Conservation (phyloP, 1,140 invertebrate species). For the Zelostemma sp. region DNA sequence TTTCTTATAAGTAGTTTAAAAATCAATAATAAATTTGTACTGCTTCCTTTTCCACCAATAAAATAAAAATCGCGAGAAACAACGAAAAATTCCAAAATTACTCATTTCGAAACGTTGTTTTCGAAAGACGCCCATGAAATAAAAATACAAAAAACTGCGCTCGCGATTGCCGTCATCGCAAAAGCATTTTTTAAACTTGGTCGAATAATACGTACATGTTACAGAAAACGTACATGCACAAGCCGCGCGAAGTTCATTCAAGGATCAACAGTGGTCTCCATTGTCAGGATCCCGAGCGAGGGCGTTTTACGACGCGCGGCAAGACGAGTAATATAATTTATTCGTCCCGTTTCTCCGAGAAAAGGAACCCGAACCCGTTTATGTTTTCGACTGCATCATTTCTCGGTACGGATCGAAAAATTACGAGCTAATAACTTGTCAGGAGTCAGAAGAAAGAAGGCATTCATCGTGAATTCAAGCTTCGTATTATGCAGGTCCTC, state of each 20-base stretch:
- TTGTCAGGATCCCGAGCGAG: slow-evolving; percentile 11
- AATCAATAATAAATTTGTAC: too few species aligned
- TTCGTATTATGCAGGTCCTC: too few species aligned
- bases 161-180: too few species aligned
- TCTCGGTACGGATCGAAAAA: slow-evolving; percentile 7
- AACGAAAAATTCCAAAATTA: too few species aligned
- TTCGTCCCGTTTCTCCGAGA: slow-evolving; percentile 20
- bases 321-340: slow-evolving; percentile 25
- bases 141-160: too few species aligned
- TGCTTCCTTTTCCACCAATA: too few species aligned
- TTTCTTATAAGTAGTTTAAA: too few species aligned
- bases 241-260: slow-evolving; percentile 53
- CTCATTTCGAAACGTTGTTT: too few species aligned
- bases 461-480: background rate
- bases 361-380: slow-evolving; percentile 15
- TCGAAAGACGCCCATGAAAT: too few species aligned
- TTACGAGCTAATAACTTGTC: slow-evolving; percentile 10
- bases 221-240: slow-evolving; percentile 43
- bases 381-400: slow-evolving; percentile 25
- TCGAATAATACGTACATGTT: too few species aligned
- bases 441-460: background rate
- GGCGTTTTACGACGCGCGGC: slow-evolving; percentile 23
- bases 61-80: too few species aligned
- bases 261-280: slow-evolving; percentile 19
- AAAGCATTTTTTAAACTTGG: too few species aligned